Conservation (phyloP, 2,888 invertebrate genomes). For the Gibbula magus region DNA sequence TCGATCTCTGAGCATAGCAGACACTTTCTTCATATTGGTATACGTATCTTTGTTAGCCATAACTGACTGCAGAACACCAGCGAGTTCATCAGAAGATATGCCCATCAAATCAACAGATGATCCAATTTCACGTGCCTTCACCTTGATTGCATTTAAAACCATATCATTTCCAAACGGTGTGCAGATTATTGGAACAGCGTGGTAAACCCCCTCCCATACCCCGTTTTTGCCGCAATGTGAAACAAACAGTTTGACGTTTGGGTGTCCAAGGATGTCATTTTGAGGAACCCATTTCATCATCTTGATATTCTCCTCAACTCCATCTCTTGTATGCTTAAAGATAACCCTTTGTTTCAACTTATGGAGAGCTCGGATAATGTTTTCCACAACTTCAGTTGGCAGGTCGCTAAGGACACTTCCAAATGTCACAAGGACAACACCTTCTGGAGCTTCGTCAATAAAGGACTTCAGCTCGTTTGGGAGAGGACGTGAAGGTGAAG, state of each 20-base stretch:
- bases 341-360: conserved; percentile 38
- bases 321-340: conserved; percentile 24
- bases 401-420: conserved; percentile 39
- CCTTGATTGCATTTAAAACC: conserved; percentile 43
- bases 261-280: conserved; percentile 53
- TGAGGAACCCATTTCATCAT: conserved; percentile 54
- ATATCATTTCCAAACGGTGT: conserved; percentile 53
- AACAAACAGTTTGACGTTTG: conserved; percentile 50
- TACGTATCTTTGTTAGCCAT: conserved; percentile 35
- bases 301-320: conserved; percentile 31
- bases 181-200: conserved; percentile 57
- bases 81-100: conserved; percentile 38
- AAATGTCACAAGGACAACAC: conserved; percentile 54
- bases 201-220: conserved; percentile 54
- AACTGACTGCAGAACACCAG: conserved; percentile 34
- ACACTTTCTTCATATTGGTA: conserved; percentile 39
- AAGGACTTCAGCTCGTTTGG: conserved; percentile 38
- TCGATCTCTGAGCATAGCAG: conserved; percentile 39
- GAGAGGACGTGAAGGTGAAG: conserved; percentile 40
- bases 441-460: conserved; percentile 40
- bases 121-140: conserved; percentile 45
- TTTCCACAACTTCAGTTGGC: conserved; percentile 31
- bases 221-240: conserved; percentile 60
- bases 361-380: conserved; percentile 39
- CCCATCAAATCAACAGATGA: conserved; percentile 36